Evolutionary conservation across 2,888 invertebrate genomes (phyloP).

Genomic region (Pemphredon lugubris): DNA sequence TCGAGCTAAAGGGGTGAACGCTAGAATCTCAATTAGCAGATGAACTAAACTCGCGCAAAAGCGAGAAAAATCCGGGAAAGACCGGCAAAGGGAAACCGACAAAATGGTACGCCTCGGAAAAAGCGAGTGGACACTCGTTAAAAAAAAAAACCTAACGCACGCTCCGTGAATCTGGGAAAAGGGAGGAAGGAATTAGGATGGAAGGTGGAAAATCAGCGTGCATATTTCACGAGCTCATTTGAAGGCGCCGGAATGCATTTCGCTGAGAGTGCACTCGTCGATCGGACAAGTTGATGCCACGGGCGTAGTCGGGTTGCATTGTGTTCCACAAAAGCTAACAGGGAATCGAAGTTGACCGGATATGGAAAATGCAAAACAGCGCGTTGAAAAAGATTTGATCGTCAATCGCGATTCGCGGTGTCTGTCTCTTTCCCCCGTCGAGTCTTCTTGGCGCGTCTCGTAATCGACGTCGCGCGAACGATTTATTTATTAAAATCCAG

Average conservation of each 20-base stretch:
- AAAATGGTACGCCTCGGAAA: neutral
- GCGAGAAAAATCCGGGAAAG: neutral
- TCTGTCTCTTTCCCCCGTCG: neutral
- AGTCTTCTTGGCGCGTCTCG: too few species aligned
- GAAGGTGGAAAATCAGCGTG: conserved; percentile 25
- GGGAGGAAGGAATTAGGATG: conserved; percentile 25
- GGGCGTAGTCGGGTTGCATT: neutral
- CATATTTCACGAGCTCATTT: conserved; percentile 16
- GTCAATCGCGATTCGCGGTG: neutral
- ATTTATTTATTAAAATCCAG: too few species aligned
- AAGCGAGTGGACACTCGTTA: neutral
- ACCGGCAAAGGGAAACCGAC: too few species aligned
- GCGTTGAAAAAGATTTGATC: conserved; percentile 1
- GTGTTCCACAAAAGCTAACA: conserved; percentile 3
- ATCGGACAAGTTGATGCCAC: conserved; percentile 15
- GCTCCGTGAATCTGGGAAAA: conserved; percentile 11
- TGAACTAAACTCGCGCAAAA: conserved; percentile 16
- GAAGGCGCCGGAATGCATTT: conserved; percentile 16
- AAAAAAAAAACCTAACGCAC: neutral
- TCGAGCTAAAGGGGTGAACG: neutral
- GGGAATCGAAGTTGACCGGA: conserved; percentile 9
- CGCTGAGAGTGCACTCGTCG: conserved; percentile 26
- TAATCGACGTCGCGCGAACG: neutral
- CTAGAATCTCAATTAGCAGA: conserved; percentile 26
- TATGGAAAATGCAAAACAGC: conserved; percentile 6